Conservation (phyloP, 2,888 invertebrate species). For the Megaustenia siamemsis region DNA sequence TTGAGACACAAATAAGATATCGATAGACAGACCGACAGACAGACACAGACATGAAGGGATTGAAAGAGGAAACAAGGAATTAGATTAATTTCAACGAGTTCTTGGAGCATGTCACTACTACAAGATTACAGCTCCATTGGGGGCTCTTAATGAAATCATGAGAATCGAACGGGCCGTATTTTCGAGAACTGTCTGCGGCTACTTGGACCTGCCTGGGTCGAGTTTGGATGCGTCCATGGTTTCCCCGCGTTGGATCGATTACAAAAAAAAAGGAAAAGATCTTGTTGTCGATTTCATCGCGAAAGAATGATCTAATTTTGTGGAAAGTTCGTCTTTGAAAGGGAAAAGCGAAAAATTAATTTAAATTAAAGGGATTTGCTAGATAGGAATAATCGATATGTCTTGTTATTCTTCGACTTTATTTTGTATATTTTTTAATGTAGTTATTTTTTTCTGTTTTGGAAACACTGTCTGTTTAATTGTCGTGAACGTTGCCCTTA, state of each 20-base stretch:
- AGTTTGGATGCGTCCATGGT: background rate
- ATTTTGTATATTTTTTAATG: too few relatives aligned
- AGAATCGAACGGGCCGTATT: background rate
- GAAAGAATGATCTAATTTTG: too few relatives aligned
- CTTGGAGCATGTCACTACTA: background rate
- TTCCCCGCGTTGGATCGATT: background rate
- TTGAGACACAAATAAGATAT: background rate
- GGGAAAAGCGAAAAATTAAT: background rate
- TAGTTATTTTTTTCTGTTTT: too few relatives aligned
- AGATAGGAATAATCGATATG: too few relatives aligned
- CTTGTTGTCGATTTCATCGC: too few relatives aligned
- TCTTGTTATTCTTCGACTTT: too few relatives aligned
- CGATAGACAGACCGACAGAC: background rate
- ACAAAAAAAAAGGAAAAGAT: background rate
- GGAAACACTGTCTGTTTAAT: too few relatives aligned
- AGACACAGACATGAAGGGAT: background rate
- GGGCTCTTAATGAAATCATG: slow-evolving; percentile 43
- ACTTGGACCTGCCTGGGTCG: background rate
- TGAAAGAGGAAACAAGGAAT: slow-evolving; percentile 21
- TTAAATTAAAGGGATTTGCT: too few relatives aligned
- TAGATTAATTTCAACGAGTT: slow-evolving; percentile 39
- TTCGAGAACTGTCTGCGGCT: slow-evolving; percentile 1
- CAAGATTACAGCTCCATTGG: slow-evolving; percentile 39
- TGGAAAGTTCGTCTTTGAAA: too few relatives aligned
- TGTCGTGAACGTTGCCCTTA: too few relatives aligned